Evolutionary conservation across 23 tunicate species (phyloP).

Genomic region (Ascidia mentula): DNA sequence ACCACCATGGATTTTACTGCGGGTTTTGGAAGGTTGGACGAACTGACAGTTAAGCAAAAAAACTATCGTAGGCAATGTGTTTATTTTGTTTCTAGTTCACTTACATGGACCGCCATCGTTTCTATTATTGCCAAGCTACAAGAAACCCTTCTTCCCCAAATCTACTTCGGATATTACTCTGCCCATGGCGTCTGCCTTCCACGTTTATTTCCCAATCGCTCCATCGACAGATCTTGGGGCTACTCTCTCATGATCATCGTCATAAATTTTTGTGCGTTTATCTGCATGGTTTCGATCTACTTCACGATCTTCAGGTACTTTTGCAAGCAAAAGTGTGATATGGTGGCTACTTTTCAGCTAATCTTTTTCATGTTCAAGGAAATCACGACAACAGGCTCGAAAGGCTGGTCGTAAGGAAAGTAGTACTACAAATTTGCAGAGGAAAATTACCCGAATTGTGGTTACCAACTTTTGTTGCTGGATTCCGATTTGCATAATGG

Average conservation of each 20-base stretch:
- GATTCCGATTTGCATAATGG: conserved; percentile 68
- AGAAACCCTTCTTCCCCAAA: conserved; percentile 5
- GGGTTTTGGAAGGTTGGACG: neutral
- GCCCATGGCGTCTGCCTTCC: conserved; percentile 52
- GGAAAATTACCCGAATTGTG: conserved; percentile 53
- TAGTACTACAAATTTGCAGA: conserved; percentile 23
- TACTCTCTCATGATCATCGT: conserved; percentile 33
- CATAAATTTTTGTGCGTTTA: conserved; percentile 34
- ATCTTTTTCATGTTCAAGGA: no score
- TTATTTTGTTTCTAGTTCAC: neutral
- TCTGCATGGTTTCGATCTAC: conserved; percentile 28
- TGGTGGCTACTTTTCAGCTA: neutral
- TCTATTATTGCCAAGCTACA: conserved; percentile 1
- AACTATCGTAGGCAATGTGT: neutral
- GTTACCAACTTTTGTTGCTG: conserved; percentile 62
- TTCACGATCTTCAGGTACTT: conserved; percentile 32
- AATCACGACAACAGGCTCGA: no score
- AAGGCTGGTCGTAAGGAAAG: conserved; percentile 21
- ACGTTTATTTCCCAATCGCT: conserved; percentile 35
- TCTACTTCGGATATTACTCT: conserved; percentile 42
- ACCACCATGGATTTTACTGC: neutral
- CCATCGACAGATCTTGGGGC: conserved; percentile 18
- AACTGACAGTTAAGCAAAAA: neutral
- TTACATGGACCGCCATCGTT: conserved; percentile 28
- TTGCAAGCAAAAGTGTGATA: no score